Evolutionary conservation across 2,113 vertebrate species (phyloP), one percentile per base, ranked within the genome.

Genomic region (Ranitomeya variabilis): DNA sequence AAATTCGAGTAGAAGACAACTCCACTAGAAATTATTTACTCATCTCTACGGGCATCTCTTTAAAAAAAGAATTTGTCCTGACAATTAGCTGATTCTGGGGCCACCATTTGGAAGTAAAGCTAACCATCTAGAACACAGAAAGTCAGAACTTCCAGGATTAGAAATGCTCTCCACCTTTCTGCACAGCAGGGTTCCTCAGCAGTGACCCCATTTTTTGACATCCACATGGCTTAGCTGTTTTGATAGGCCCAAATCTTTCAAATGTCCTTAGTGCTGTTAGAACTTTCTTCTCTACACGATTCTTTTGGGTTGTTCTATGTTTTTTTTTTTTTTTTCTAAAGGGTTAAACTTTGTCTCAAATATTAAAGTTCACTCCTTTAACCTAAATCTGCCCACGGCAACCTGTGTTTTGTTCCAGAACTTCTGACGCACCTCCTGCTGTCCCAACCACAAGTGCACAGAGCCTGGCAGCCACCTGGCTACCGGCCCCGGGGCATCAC

Each of bases 351-450:
- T 52, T 86, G 73, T 51, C 31, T 76, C 57, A 52, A 86, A 86
- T 60, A 16, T 62, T 86, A 86, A 62, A 82, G 54, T 62, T 54
- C 52, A 59, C 66, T 87, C 66, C 45, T 55, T 87, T 19, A 76
- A 26, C 31, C 64, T 62, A 88, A 76, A 83, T 83, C 67, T 51
- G 87, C 87, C 87, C 55, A 19, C 13, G 87, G 87, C 87, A 88
- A 88, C 79, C 87, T 88, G 80, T 81, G 80, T 82, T 88, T 88
- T 88, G 87, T 88, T 88, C 79, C 87, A 88, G 87, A 88, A 88
- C 67, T 88, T 88, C 79, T 88, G 87, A 82, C 66, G 80, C 80
- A 88, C 80, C 87, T 88, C 80, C 79, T 88, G 87, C 87, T 60
- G 87, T 88, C 87, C 67, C 54, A 71, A 88, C 87, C 87, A 76